Conservation (phyloP, 2,797 vertebrate species). For the Helostoma temminkii region DNA sequence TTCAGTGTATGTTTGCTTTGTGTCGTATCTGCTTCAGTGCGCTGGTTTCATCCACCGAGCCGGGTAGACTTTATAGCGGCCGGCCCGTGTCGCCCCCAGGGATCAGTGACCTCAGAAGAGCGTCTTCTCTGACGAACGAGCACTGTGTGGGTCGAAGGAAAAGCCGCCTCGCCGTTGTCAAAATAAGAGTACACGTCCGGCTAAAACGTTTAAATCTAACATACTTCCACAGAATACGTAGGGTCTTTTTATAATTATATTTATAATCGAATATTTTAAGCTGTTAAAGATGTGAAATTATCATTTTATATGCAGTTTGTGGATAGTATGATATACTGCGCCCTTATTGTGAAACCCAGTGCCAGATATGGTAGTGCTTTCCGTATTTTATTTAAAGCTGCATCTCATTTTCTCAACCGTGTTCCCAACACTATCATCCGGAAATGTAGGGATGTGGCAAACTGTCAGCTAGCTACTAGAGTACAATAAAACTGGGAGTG, state of each 20-base stretch:
- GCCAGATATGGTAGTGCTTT: conserved; percentile 84
- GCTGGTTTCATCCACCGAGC: conserved; percentile 55
- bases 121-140: conserved; percentile 79
- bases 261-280: rapidly evolving
- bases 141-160: conserved; percentile 75
- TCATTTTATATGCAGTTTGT: rapidly evolving
- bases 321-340: rapidly evolving
- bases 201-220: neutral
- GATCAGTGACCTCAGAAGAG: conserved; percentile 75
- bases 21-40: conserved; percentile 47
- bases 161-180: conserved; percentile 73
- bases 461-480: conserved; percentile 44
- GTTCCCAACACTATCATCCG: conserved; percentile 74
- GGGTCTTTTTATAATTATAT: rapidly evolving
- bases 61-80: conserved; percentile 68
- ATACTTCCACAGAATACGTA: rapidly evolving
- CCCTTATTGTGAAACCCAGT: conserved; percentile 77
- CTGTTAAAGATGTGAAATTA: rapidly evolving
- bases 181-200: conserved; percentile 63
- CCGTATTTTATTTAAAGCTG: conserved; percentile 84
- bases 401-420: conserved; percentile 55
- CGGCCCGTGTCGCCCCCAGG: conserved; percentile 69
- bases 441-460: conserved; percentile 78
- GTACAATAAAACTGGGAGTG: conserved; percentile 44
- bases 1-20: conserved; percentile 38